Base-by-base conservation (phyloP, 2,888 invertebrate genomes). In the Lordiphosa fenestrarum region DNA sequence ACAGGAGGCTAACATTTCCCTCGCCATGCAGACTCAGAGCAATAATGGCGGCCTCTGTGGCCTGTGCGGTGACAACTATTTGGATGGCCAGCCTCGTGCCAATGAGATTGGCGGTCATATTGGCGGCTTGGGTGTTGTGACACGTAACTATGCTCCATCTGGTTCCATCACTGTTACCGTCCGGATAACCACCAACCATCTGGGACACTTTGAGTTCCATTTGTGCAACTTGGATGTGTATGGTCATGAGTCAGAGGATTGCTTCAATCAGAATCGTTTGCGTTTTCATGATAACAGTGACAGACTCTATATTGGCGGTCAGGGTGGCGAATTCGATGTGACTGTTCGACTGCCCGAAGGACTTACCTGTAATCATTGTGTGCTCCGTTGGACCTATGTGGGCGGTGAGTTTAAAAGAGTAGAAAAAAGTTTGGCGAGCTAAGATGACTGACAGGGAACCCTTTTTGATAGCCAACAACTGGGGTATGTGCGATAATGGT, bases 71-170 rank as follows among this genome's bases (percentile, higher is more conserved):
- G 92, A 92, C 73, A 85, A 89, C 63, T 92, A 88, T 54, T 74
- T 84, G 3, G 40, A 84, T 2, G 42, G 85, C 1, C 86, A 71
- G 23, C 92, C 92, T 0, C 89, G 92, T 56, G 77, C 88, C 1
- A 90, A 92, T 71, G 92, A 92, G 75, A 89, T 92, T 53, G 91
- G 91, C 5, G 92, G 92, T 4, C 67, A 55, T 36, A 91, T 89
- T 73, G 90, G 89, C 41, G 90, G 90, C 59, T 74, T 68, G n/a
- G 92, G 92, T 2, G 91, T 88, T 3, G 90, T 91, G 46, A 91
- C 91, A 0, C 73, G 78, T 65, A 87, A 68, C 71, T 91, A 90
- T 71, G 66, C 53, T 7, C 51, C 72, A 0, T 40, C 53, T 0
- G 68, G 66, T 48, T 39, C 60, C 9, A 59, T 85, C n/a, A 74